These are phyloP conservation scores for Pyrocephalus nanus DNA, from an alignment of 2,797 vertebrate species.

Conservation along the genomic window DNA sequence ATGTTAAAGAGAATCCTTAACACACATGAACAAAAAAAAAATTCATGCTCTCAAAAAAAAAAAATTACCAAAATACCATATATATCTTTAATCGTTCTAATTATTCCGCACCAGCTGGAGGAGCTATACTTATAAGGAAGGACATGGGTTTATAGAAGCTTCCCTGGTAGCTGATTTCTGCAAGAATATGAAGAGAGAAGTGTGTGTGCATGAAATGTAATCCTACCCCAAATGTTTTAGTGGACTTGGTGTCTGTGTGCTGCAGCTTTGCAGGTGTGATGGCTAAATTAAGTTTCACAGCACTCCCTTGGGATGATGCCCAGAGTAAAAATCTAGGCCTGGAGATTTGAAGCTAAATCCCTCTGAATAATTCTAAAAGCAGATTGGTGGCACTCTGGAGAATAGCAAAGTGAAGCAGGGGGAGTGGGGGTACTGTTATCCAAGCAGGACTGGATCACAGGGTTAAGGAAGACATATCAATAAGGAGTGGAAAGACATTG, in stretches of 20 bases:
- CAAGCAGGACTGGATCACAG: not conserved
- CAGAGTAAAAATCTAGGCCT: not conserved
- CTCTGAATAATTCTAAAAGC: not conserved
- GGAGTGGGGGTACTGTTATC: not conserved
- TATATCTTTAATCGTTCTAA: not conserved
- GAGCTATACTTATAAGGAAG: not conserved
- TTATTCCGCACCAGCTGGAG: not conserved
- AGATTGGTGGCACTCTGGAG: not conserved
- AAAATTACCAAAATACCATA: not conserved
- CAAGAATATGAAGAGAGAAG: not conserved
- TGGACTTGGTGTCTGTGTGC: not conserved
- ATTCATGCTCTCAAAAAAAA: not conserved
- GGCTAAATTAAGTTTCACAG: constrained; percentile 18
- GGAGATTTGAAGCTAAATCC: not conserved
- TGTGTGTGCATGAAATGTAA: fast-evolving
- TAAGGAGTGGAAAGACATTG: not conserved
- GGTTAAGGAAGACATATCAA: not conserved
- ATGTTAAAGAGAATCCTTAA: not conserved
- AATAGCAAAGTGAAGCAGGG: not conserved
- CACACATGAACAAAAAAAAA: not conserved
- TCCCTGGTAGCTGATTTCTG: not conserved
- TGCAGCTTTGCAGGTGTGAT: not conserved
- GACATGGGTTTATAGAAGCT: not conserved
- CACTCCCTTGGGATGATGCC: not conserved
- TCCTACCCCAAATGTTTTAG: not conserved